These are phyloP conservation scores for Jacana jacana DNA, from an alignment of 2,113 vertebrate genomes.

Conservation along the genomic window DNA sequence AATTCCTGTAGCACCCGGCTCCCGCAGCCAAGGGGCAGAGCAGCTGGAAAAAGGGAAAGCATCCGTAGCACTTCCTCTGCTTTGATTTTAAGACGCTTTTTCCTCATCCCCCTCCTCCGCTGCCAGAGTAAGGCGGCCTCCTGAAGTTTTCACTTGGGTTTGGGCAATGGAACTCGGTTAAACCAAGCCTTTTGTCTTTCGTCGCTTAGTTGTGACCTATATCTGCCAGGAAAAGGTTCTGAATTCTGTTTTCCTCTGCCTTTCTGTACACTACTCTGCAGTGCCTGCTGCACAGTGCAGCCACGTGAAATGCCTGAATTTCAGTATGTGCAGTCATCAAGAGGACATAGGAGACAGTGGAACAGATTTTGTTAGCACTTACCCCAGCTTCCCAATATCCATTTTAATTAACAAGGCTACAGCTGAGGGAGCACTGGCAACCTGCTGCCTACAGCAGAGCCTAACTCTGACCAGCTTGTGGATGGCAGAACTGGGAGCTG, in stretches of 20 bases:
- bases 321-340: not conserved
- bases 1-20: not conserved
- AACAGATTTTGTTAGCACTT: not conserved
- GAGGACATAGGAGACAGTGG: not conserved
- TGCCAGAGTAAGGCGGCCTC: not conserved
- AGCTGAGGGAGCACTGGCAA: not conserved
- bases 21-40: not conserved
- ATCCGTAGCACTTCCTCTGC: not conserved
- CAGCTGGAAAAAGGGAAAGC: not conserved
- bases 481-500: fast-evolving
- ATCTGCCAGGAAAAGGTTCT: not conserved
- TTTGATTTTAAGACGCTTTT: not conserved
- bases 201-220: not conserved
- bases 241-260: not conserved
- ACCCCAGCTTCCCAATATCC: not conserved
- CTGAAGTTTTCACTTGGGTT: not conserved
- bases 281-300: not conserved
- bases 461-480: fast-evolving
- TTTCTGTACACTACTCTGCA: not conserved
- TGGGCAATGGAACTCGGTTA: not conserved
- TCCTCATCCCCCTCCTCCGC: not conserved
- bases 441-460: not conserved
- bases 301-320: not conserved
- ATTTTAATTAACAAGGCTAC: not conserved
- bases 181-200: not conserved